Conservation (phyloP, 2,888 invertebrate species). For the Glaucopsyche alexis region DNA sequence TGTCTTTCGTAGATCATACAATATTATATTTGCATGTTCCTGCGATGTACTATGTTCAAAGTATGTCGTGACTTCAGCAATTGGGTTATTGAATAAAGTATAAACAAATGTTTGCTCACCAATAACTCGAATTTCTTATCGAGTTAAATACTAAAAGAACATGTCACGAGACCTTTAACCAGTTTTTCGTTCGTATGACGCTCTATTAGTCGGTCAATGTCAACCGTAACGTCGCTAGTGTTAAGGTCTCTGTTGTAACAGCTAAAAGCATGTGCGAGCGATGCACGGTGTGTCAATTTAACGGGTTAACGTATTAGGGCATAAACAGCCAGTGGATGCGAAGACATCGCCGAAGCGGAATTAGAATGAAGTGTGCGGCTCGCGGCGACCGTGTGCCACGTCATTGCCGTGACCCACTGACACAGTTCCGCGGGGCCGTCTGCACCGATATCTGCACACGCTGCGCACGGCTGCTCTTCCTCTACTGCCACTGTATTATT, state of each 20-base stretch:
- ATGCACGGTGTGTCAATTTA: conserved; percentile 39
- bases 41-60: not conserved
- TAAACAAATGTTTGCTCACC: not conserved
- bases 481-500: conserved; percentile 54
- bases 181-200: conserved; percentile 28
- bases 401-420: conserved; percentile 85
- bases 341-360: conserved; percentile 76
- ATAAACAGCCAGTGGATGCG: conserved; percentile 50
- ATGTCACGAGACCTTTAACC: conserved; percentile 26
- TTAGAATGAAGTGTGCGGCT: conserved; percentile 77
- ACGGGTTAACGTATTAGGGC: conserved; percentile 47
- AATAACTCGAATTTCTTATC: conserved; percentile 19
- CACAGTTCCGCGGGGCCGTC: conserved; percentile 82
- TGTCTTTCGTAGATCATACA: not conserved
- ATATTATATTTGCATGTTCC: not conserved
- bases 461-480: conserved; percentile 51
- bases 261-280: conserved; percentile 34
- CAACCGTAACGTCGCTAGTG: conserved; percentile 51
- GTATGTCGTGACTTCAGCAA: not conserved
- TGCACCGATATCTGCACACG: conserved; percentile 63
- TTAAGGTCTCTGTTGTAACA: conserved; percentile 36
- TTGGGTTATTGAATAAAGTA: conserved; percentile 2
- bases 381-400: conserved; percentile 79
- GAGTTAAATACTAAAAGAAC: conserved; percentile 22
- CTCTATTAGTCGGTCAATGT: conserved; percentile 62